Evolutionary conservation across 2,888 invertebrate genomes (phyloP).

Genomic region (Drosophila pseudotakahashii): DNA sequence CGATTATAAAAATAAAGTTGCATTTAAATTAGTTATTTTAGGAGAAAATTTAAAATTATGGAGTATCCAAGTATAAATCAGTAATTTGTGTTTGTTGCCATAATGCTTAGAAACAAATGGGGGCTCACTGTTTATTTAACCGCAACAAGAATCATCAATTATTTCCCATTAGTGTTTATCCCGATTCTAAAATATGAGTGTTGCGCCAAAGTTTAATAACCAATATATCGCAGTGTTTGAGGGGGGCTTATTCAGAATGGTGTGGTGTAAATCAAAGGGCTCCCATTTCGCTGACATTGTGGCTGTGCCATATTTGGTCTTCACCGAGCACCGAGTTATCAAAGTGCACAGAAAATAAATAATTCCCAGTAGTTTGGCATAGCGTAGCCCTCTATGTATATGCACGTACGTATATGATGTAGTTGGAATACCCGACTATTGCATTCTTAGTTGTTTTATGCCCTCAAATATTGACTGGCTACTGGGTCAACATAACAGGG

Average conservation of each 20-base stretch:
- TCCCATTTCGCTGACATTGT: constrained; percentile 18
- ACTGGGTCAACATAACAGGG: constrained; percentile 40
- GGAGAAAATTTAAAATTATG: background rate
- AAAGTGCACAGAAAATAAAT: constrained; percentile 39
- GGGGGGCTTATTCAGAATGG: background rate
- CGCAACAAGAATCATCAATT: background rate
- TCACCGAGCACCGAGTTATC: constrained; percentile 21
- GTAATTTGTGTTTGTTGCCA: background rate
- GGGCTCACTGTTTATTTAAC: background rate
- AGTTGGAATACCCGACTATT: constrained; percentile 22
- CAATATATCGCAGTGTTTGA: background rate
- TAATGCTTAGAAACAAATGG: too few relatives aligned
- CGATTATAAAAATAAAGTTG: background rate
- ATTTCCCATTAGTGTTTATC: background rate
- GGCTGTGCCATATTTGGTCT: background rate
- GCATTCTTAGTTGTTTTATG: constrained; percentile 39
- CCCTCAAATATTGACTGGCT: constrained; percentile 44
- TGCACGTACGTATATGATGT: constrained; percentile 4
- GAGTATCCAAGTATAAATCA: background rate
- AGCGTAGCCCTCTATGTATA: background rate
- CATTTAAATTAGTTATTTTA: background rate
- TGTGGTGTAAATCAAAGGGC: constrained; percentile 8
- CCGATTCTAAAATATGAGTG: background rate
- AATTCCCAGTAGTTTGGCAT: constrained; percentile 11
- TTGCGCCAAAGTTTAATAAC: background rate